Base-by-base conservation (phyloP, 2,888 invertebrate species). In the Pheosia tremula region DNA sequence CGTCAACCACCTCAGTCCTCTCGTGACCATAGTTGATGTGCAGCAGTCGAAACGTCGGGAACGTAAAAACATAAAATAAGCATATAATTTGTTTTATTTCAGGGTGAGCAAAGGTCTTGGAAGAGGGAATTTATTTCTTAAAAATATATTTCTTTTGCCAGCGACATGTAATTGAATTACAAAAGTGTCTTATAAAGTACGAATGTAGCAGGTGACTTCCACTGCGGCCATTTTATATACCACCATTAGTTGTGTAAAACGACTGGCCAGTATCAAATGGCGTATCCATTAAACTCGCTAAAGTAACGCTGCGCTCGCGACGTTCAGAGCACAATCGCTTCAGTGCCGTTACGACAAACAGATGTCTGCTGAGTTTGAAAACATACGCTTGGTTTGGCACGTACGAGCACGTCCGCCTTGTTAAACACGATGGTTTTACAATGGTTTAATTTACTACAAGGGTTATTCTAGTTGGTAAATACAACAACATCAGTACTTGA, bases 301-400 rank as follows among this genome's bases (percentile, higher is more conserved):
- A 50, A 50, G 24, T 50, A 50, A 50, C 13, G 24, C 6, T 8
- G 13, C 50, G 8, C 50, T 7, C 24, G 50, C 50, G 4, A 24
- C 9, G 9, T 13, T 50, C 24, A 24, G 24, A 8, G 24, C 11
- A 11, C 59, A 62, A 59, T 64, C 61, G 63, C 63, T 64, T 63
- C 53, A 65, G 63, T 60, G 59, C 61, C 59, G 61, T 57, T 41
- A 63, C 60, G 65, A 67, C 61, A 61, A 63, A 64, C 63, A 69
- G 60, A 64, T 64, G 59, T 56, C 61, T 60, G 57, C 53, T 41
- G 43, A 59, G 52, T 63, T 49, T 62, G 38, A 0, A 7, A n/a
- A 56, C 8, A 66, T 58, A 72, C 53, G 56, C n/a, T 4, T n/a
- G n/a, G 0, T 1, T 9, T 11, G 0, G 9, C 5, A 47, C 4